Base-by-base conservation (phyloP, 2,888 invertebrate genomes). In the Pollenia angustigena region DNA sequence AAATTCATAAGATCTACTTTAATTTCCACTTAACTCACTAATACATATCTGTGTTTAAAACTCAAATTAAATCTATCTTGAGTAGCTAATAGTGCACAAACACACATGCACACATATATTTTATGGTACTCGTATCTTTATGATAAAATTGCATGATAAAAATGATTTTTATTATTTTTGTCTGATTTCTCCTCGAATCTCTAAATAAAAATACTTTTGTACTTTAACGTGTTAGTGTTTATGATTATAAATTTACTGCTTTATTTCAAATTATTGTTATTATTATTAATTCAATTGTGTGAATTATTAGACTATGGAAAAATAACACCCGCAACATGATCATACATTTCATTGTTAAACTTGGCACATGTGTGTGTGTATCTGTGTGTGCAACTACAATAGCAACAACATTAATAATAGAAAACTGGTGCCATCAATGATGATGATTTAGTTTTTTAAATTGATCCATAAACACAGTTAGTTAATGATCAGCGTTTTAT, bases 251-350 rank as follows among this genome's bases (percentile, higher is more conserved):
- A 42, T 32, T 32, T 62, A 42, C 42, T 62, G 4, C 50, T 52
- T 50, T 64, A 23, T 64, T 18, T 52, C n/a, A 46, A 54, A 72
- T 16, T 32, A 11, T 4, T 66, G 46, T 69, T 62, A 60, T 1
- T 66, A 56, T 69, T 62, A 60, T 32, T 48, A 64, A 71, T 83
- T 78, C 58, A 72, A 64, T 78, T 78, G 83, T 66, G 46, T 58
- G 18, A 84, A 74, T 84, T 84, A 84, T 84, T 79, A 79, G 84
- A 79, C 64, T 84, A 74, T 79, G 60, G 58, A 68, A 75, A 66
- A 68, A 12, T 50, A 79, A 79, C 71, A 78, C 62, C 71, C 71
- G 64, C 78, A 74, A 52, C 72, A 74, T 60, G 66, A 79, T 84
- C 72, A 60, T 72, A 56, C 46, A 54, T 50, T 68, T 64, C 52